Evolutionary conservation across 2,797 vertebrate genomes (phyloP), one percentile per base, ranked within the genome.

Genomic region (Rhyacichthys aspro): DNA sequence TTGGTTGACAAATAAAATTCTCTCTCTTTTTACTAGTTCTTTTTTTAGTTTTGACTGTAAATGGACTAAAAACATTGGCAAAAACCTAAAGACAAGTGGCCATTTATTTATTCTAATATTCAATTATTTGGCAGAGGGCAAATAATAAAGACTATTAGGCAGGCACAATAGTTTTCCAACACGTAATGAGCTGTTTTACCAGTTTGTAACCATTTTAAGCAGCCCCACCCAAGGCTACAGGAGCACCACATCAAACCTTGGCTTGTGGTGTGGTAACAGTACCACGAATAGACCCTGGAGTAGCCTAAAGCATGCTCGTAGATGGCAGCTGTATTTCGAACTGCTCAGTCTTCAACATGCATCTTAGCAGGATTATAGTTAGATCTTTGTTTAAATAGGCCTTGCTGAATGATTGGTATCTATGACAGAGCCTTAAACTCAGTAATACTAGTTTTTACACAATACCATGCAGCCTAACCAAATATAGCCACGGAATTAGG

Each of bases 221-320:
- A 63, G 70, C 84, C 79, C 86, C 87, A 87, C 85, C 89, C 89
- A 81, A 70, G 83, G 81, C 68, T 81, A 66, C 55, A 83, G 79
- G 80, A 39, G 61, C 50, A 63, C 86, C 86, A 89, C 82, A 86
- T 90, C 85, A 87, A 85, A 78, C 76, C 43, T 42, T 8, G 61
- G 79, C 79, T 58, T 82, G 78, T 76, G 86, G 75, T 86, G 79
- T 77, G 81, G 83, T 72, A 76, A 70, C 34, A 63, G 76, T 14
- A 60, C 81, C 81, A 86, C 49, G 57, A 89, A 88, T 78, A 86
- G 77, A 72, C 50, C 72, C 54, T 61, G 42, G 59, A 75, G 58
- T 56, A 18, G 70, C 59, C 67, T 62, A 57, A 53, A 67, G 72
- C 76, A 67, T 45, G 47, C 46, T 62, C 62, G 62, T 63, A 50